A percentile compares a stretch with the other conserved stretches of the same genome.
These are phyloP conservation scores for Drosophila kuntzei DNA, from an alignment of 2,888 invertebrate genomes.

Conservation along the genomic window DNA sequence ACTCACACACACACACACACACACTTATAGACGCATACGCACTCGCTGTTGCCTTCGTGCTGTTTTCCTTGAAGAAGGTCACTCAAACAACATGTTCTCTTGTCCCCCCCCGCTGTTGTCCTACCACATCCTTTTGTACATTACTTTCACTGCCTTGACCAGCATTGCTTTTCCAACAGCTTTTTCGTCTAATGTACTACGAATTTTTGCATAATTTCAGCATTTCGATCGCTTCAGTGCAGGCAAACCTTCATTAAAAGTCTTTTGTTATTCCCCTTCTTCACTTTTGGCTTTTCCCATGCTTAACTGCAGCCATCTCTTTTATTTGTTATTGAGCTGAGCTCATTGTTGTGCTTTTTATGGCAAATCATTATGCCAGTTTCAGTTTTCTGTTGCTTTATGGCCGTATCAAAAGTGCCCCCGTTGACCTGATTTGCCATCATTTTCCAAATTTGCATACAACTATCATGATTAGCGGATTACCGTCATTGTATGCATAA, in stretches of 20 bases:
- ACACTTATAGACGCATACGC: slow-evolving; percentile 25
- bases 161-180: slow-evolving; percentile 33
- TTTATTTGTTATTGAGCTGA: slow-evolving; percentile 15
- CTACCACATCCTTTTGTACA: slow-evolving; percentile 9
- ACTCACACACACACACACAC: slow-evolving; percentile 11
- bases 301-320: background rate
- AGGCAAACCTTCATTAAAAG: slow-evolving; percentile 44
- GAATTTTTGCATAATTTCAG: slow-evolving; percentile 55
- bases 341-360: slow-evolving; percentile 34
- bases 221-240: slow-evolving; percentile 41
- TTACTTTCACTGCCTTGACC: slow-evolving; percentile 64
- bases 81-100: slow-evolving; percentile 37
- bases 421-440: slow-evolving; percentile 49
- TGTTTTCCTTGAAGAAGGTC: slow-evolving; percentile 74
- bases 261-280: slow-evolving; percentile 26
- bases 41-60: slow-evolving; percentile 40
- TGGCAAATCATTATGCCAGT: slow-evolving; percentile 37
- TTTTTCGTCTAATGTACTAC: slow-evolving; percentile 35
- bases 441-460: slow-evolving; percentile 35
- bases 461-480: slow-evolving; percentile 23
- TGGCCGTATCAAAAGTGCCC: slow-evolving; percentile 43
- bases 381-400: slow-evolving; percentile 45
- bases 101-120: background rate
- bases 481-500: slow-evolving; percentile 16
- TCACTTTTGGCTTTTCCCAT: background rate